Conservation (phyloP, 2,888 invertebrate genomes). For the Galeruca laticollis region DNA sequence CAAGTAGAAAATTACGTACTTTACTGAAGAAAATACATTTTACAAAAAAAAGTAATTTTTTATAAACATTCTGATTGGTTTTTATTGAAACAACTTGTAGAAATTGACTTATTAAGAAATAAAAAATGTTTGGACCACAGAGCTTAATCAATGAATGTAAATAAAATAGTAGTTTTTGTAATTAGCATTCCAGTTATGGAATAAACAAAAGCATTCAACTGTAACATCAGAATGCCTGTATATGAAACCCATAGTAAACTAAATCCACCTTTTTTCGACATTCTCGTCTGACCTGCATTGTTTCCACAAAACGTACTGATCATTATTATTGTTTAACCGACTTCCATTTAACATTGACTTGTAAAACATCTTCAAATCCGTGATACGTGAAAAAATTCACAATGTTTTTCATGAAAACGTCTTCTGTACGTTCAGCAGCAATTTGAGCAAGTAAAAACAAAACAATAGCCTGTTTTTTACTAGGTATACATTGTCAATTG, state of each 20-base stretch:
- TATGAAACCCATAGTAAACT: neutral
- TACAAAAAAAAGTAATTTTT: no score
- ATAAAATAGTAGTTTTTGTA: no score
- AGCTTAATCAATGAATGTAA: no score
- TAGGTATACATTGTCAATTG: slow-evolving; percentile 14
- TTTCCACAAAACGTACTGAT: slow-evolving; percentile 17
- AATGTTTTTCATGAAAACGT: slow-evolving; percentile 39
- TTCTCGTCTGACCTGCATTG: slow-evolving; percentile 7
- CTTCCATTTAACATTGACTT: slow-evolving; percentile 34
- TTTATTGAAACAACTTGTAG: no score
- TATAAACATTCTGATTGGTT: no score
- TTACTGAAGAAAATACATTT: no score
- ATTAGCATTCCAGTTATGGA: no score
- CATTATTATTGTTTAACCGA: slow-evolving; percentile 21
- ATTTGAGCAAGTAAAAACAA: slow-evolving; percentile 21
- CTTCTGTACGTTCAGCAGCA: slow-evolving; percentile 31
- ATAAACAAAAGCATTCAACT: no score
- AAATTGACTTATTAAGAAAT: no score
- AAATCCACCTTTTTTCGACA: neutral
- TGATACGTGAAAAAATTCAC: slow-evolving; percentile 44
- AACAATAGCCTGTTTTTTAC: slow-evolving; percentile 38
- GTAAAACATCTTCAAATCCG: slow-evolving; percentile 21
- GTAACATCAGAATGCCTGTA: neutral
- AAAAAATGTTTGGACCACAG: no score
- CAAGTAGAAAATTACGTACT: no score